Evolutionary conservation across 53 echinoderm and acorn worm species (phyloP), one percentile per base, ranked within the genome.

Genomic region (Stichopus horrens): DNA sequence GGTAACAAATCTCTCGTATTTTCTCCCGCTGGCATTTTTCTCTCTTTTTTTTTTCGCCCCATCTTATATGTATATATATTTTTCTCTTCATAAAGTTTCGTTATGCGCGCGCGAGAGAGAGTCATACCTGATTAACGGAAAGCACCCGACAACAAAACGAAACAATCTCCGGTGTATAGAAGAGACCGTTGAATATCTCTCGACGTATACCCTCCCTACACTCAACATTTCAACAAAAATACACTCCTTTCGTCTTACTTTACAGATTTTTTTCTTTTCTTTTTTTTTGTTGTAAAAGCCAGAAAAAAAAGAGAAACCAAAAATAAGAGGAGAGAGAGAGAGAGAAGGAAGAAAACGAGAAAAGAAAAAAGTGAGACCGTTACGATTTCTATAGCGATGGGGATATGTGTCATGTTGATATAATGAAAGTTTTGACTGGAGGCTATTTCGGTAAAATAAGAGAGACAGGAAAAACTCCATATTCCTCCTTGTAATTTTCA

Each of bases 401-500:
- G 57, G 81, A 81, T 81, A 58, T 81, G 81, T 81, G 81, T 81
- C 81, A 81, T 81, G 81, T 81, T 81, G 81, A 81, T 81, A 81
- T 81, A 81, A 81, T 81, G 81, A 81, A 81, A 81, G 57, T 81
- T 81, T 81, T 81, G 18, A 56, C 81, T 81, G 14, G 18, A 55
- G 81, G 81, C 81, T 20, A 81, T 81, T 6, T 81, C 58, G 56
- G 81, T 79, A 79, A 79, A 79, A 79, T 79, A 53, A 79, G 79
- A 79, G 55, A 53, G 21, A 81, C 19, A 37, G 37, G 37, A 81
- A 58, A 56, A n/a, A 58, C 57, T 57, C 56, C 58, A n/a, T 81
- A 81, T 81, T 22, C 57, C n/a, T 18, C 71, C 19, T 18, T 56
- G 81, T 58, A 81, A 58, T 81, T 37, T 58, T 57, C 81, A 21